phyloP scores from a whole-genome alignment of 2,113 vertebrate species.

The Ivindomyrus marchei region DNA sequence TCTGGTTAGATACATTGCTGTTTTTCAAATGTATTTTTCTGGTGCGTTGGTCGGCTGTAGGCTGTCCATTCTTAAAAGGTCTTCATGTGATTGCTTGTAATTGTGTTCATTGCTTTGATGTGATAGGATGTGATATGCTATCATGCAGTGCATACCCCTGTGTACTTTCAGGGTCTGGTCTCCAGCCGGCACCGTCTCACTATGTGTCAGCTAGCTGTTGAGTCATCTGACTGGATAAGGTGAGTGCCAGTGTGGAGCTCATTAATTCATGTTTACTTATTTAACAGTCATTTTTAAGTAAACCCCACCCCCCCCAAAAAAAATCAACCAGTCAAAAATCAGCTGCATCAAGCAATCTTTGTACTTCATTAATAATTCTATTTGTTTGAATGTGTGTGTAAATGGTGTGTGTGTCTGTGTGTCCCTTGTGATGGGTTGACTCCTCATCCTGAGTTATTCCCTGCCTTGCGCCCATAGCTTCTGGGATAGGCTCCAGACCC shows the following conservation, averaged over 20 bases:
- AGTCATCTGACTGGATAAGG: constrained; percentile 98
- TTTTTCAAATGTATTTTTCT: background rate
- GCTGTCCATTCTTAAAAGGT: background rate
- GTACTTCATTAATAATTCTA: background rate
- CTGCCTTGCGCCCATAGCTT: background rate
- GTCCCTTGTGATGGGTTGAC: background rate
- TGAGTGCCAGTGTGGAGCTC: constrained; percentile 44
- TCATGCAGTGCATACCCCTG: background rate
- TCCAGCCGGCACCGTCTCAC: constrained; percentile 88
- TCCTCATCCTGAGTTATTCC: background rate
- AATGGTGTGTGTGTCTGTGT: background rate
- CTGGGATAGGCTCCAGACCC: background rate
- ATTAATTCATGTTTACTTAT: background rate
- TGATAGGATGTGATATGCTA: background rate
- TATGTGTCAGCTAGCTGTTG: constrained; percentile 96
- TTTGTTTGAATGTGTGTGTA: background rate
- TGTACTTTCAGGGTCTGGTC: constrained; percentile 76
- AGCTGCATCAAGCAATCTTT: background rate
- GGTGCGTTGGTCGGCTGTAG: background rate
- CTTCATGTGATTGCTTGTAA: background rate
- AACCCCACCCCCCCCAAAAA: background rate
- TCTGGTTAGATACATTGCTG: background rate
- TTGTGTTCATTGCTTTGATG: background rate
- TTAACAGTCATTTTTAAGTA: background rate
- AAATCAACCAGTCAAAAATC: background rate